Evolutionary conservation across 2,888 invertebrate species (phyloP), one percentile per base, ranked within the genome.

Genomic region (Philereme transversata): DNA sequence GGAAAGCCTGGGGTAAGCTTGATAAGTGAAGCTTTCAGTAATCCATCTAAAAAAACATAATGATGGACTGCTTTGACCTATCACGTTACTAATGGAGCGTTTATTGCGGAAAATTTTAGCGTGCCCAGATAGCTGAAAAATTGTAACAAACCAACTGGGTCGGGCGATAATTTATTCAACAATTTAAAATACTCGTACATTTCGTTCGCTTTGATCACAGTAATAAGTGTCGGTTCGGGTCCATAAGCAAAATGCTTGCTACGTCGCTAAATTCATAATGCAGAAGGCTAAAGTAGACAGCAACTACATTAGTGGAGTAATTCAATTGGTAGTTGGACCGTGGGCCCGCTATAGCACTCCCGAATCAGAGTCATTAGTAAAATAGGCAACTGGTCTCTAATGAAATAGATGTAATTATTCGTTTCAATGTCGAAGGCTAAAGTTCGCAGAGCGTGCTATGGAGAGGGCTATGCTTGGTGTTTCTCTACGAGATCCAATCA

Each of bases 221-320:
- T 59, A 64, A 66, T 59, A 60, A 61, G 57, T 45, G 22, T 46
- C 33, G 60, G 57, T 52, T 52, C 48, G 40, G 43, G 36, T 9
- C 51, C 60, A 51, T 51, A 53, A 49, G 54, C 55, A 52, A 64
- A 43, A 62, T 60, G 53, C 33, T 59, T 45, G 52, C 50, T 59
- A 56, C 40, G 51, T 62, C 64, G 56, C 57, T 67, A 67, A 70
- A 65, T 60, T 68, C 60, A 61, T 65, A 69, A 69, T 62, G 51
- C 48, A 58, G 55, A 53, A 45, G 59, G 53, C 36, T 49, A 57
- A 65, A 67, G 60, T 58, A 63, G 61, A 54, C 55, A 56, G 62
- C 58, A 65, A 59, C 68, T 69, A 68, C 71, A 73, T 73, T 73
- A 69, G 65, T 65, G 51, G 56, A 64, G 66, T 71, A 70, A 71